Evolutionary conservation across 2,888 invertebrate genomes (phyloP), one percentile per base, ranked within the genome.

Genomic region (Macropis europaea): DNA sequence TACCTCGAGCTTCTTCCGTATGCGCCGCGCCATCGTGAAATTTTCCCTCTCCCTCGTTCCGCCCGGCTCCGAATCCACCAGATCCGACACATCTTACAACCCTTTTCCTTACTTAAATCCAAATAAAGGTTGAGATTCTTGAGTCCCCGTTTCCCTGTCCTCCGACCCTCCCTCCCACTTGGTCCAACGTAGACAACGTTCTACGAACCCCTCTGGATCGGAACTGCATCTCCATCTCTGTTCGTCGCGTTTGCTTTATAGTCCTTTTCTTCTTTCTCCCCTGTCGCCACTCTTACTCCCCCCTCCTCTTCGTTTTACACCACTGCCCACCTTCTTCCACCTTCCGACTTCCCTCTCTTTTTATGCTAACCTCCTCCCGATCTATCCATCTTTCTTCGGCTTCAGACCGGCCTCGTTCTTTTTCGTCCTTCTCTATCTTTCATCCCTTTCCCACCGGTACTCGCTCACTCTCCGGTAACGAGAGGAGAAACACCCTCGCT

Each of bases 401-500:
- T 53, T 43, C 43, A 36, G 48, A 66, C 36, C 62, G 34, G 43
- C 62, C 48, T 56, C 59, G 53, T 64, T 67, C 72, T 69, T 48
- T 43, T 56, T 48, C 71, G 40, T 53, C 60, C 42, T 56, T 57
- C 62, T 36, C 50, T 56, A 47, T 62, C 64, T 40, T 66, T 43
- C 77, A 76, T 80, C 79, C 68, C 69, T 76, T 77, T 81, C 74
- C 77, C 70, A 68, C 76, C 15, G 56, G 57, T 63, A 47, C 76
- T 36, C 75, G 73, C 82, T 77, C 79, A 71, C 84, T 85, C 86
- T 83, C 83, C 84, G 86, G 88, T 90, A 90, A 90, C 90, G 89
- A 90, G 90, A 89, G 89, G 89, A 90, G 90, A 90, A 90, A 90
- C 89, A 90, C 90, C 89, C 89, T 90, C 89, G 90, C 90, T 90